Evolutionary conservation across 2,888 invertebrate species (phyloP).

Genomic region (Dynastes tityus): DNA sequence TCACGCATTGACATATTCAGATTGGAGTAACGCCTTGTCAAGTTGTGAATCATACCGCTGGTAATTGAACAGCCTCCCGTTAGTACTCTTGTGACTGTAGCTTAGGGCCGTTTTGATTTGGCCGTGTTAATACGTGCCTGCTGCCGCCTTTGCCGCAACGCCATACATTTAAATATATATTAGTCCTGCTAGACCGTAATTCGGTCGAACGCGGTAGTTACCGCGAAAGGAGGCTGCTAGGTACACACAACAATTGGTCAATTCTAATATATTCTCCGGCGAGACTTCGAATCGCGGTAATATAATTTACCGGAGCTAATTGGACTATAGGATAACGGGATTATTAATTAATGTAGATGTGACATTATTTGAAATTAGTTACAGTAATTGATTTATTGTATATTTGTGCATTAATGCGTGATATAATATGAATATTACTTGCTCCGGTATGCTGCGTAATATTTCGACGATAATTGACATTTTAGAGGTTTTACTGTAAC

Average conservation of each 20-base stretch:
- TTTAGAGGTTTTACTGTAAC: not conserved
- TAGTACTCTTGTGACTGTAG: conserved; percentile 14
- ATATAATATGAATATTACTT: not conserved
- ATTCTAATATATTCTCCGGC: conserved; percentile 23
- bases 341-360: conserved; percentile 18
- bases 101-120: conserved; percentile 29
- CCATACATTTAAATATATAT: conserved; percentile 30
- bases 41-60: conserved; percentile 33
- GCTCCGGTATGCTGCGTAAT: not conserved
- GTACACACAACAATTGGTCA: conserved; percentile 22
- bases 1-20: conserved; percentile 36
- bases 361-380: conserved; percentile 26
- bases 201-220: not conserved
- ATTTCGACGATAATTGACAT: not conserved
- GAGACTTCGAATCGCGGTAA: conserved; percentile 23
- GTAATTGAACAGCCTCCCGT: conserved; percentile 34
- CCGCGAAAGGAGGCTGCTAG: not conserved
- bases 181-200: conserved; percentile 8
- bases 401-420: not conserved
- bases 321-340: conserved; percentile 5
- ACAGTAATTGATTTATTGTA: conserved; percentile 16
- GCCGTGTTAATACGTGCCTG: conserved; percentile 28
- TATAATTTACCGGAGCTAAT: conserved; percentile 21
- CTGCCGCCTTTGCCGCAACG: conserved; percentile 3
- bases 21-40: conserved; percentile 30